phyloP scores from a whole-genome alignment of 2,797 vertebrate genomes.

The Xiphorhynchus erythropygius region DNA sequence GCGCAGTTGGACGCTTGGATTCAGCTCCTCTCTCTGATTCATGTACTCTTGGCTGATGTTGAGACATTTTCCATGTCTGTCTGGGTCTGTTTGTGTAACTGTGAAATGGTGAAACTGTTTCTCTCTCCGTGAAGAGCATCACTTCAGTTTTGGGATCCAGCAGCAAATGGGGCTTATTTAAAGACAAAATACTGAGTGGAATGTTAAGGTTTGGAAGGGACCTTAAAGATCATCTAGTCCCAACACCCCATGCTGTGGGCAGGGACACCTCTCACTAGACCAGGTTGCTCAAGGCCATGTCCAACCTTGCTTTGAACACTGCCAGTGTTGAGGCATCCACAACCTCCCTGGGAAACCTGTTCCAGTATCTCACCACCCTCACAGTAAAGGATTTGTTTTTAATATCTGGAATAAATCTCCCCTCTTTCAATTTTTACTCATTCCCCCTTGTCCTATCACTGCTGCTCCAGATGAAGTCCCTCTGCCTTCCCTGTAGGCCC shows the following conservation, averaged over 20 bases:
- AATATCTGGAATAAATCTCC: background rate
- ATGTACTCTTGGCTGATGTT: background rate
- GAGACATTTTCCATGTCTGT: background rate
- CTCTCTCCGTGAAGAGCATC: background rate
- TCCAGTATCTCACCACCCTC: background rate
- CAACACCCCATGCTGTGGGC: background rate
- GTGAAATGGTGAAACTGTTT: background rate
- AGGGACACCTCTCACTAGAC: background rate
- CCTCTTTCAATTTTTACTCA: background rate
- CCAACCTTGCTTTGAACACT: background rate
- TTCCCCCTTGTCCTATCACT: background rate
- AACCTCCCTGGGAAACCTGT: fast-evolving
- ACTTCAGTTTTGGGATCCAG: background rate
- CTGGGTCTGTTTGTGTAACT: background rate
- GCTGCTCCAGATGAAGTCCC: background rate
- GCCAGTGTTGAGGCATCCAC: too few species aligned
- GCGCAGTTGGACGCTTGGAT: background rate
- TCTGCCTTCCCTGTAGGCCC: background rate
- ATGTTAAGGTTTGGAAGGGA: background rate
- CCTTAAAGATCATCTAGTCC: background rate
- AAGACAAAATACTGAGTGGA: background rate
- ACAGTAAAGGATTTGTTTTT: background rate
- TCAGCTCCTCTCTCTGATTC: background rate
- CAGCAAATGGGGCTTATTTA: background rate
- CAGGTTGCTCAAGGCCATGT: background rate